Evolutionary conservation across 35 echinoderm and acorn worm species (phyloP).

Genomic region (Holothuria glaberrima): DNA sequence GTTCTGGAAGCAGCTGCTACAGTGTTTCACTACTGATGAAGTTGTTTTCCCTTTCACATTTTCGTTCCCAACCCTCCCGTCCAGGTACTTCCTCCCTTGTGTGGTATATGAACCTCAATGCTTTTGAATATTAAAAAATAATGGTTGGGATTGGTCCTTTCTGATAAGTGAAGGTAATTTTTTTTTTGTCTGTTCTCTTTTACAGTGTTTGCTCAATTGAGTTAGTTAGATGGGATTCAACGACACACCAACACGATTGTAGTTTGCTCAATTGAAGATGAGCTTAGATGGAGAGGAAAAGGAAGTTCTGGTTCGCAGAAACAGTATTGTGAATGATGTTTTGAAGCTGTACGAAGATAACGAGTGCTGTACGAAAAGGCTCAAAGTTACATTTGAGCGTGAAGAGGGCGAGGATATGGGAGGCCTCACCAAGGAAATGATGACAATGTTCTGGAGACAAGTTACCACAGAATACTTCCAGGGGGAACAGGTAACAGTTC

Average conservation of each 20-base stretch:
- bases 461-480: background rate
- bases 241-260: too few relatives aligned
- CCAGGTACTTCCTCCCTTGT: conserved; percentile 5
- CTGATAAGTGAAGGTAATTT: conserved; percentile 3
- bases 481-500: conserved; percentile 7
- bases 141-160: background rate
- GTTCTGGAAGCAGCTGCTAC: background rate
- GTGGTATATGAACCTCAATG: background rate
- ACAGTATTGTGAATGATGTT: too few relatives aligned
- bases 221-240: too few relatives aligned
- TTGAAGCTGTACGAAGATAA: too few relatives aligned
- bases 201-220: too few relatives aligned
- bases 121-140: conserved; percentile 10
- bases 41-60: conserved; percentile 2
- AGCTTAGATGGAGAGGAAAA: conserved; percentile 8
- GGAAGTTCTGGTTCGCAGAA: background rate
- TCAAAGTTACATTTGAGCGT: background rate
- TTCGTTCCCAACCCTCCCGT: background rate
- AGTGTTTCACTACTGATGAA: conserved; percentile 1
- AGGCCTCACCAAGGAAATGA: background rate
- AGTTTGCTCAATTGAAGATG: background rate
- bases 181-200: background rate
- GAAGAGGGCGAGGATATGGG: background rate
- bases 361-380: background rate
- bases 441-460: background rate